Conservation (phyloP, 1,140 invertebrate species). For the Druon quercuslanigerum region DNA sequence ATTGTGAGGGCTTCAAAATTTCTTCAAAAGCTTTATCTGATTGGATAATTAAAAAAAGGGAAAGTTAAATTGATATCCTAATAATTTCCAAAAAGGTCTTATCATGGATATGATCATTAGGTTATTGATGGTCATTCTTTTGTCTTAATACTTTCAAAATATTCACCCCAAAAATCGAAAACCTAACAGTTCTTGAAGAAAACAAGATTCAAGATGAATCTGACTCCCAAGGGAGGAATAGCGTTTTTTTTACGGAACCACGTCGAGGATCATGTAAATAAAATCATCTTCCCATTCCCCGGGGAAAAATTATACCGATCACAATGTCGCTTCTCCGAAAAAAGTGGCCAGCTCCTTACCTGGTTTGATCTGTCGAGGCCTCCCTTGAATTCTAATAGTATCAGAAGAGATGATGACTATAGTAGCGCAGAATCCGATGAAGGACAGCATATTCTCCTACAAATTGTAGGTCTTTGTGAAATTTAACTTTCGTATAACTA, state of each 20-base stretch:
- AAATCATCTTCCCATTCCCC: constrained; percentile 1
- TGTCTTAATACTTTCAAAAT: too few relatives aligned
- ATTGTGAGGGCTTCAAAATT: too few relatives aligned
- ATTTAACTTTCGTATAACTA: too few relatives aligned
- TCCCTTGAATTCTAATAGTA: constrained; percentile 50
- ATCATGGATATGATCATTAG: too few relatives aligned
- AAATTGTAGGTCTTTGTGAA: background rate
- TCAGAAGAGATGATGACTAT: constrained; percentile 50
- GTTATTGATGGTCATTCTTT: too few relatives aligned
- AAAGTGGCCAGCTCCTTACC: constrained; percentile 52
- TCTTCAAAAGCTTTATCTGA: too few relatives aligned
- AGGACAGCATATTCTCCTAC: constrained; percentile 48
- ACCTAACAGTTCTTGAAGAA: background rate
- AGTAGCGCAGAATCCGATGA: constrained; percentile 51
- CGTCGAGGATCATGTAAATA: background rate
- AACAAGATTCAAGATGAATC: constrained; percentile 3
- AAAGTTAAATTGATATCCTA: too few relatives aligned
- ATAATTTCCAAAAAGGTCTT: too few relatives aligned
- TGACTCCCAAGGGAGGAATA: background rate
- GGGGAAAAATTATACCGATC: background rate
- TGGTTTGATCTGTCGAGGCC: constrained; percentile 62
- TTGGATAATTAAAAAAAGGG: too few relatives aligned
- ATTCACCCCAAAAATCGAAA: background rate
- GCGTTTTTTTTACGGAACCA: background rate
- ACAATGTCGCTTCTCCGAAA: background rate